These are phyloP conservation scores for Gonioctena quinquepunctata DNA, from an alignment of 1,140 invertebrate genomes.

Conservation along the genomic window DNA sequence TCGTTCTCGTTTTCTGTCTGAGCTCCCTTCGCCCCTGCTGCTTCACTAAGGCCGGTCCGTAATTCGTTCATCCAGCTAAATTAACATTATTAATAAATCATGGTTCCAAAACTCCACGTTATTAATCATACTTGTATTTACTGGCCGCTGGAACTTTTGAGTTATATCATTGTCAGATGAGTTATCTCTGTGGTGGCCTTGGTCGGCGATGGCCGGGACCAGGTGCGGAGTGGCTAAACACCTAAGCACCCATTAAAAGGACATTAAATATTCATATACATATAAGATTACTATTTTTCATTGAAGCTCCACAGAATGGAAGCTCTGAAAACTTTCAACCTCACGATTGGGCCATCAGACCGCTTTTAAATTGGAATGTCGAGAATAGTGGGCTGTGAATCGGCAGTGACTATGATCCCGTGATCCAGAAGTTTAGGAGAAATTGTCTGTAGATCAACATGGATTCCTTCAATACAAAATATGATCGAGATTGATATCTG, in stretches of 20 bases:
- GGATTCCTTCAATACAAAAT: no score
- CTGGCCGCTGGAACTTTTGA: constrained; percentile 10
- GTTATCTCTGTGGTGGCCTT: constrained; percentile 11
- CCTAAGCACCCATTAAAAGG: background rate
- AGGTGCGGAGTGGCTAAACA: constrained; percentile 6
- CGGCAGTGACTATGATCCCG: no score
- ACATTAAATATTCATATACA: constrained; percentile 15
- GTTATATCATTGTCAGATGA: constrained; percentile 13
- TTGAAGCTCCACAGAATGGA: no score
- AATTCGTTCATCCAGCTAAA: constrained; percentile 12
- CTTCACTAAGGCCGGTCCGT: background rate
- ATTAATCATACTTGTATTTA: constrained; percentile 22
- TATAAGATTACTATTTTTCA: background rate
- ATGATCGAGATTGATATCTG: no score
- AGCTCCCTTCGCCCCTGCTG: background rate
- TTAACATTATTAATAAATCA: constrained; percentile 20
- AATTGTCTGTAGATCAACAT: no score
- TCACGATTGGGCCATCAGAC: no score
- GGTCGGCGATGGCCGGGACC: background rate
- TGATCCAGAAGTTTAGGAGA: no score
- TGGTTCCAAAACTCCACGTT: constrained; percentile 13
- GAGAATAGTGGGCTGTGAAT: no score
- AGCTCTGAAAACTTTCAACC: no score
- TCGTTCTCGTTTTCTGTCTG: no score
- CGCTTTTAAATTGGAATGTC: no score